A percentile compares a stretch with the other conserved stretches of the same genome.
These are phyloP conservation scores for Dromius quadrimaculatus DNA, from an alignment of 2,888 invertebrate species.

Conservation along the genomic window DNA sequence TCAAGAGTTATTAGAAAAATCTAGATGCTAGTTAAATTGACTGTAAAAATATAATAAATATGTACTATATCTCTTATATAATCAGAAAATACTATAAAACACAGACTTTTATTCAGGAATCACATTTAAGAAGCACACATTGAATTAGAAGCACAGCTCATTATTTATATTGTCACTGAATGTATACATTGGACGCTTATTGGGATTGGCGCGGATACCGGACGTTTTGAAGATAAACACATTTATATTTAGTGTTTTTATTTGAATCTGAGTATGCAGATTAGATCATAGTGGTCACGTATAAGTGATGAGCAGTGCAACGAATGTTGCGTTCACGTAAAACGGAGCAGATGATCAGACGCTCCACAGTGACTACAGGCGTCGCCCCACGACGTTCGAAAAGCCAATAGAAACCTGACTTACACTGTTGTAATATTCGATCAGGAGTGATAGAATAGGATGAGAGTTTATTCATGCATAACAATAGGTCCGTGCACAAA, in stretches of 20 bases:
- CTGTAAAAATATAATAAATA: constrained; percentile 36
- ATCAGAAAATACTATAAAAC: constrained; percentile 33
- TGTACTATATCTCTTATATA: constrained; percentile 2
- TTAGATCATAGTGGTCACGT: constrained; percentile 18
- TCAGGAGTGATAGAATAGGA: no score
- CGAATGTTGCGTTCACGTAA: constrained; percentile 19
- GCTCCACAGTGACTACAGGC: constrained; percentile 36
- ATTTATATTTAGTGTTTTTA: constrained; percentile 17
- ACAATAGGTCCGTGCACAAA: no score
- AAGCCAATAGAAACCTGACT: constrained; percentile 64
- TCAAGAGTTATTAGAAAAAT: constrained; percentile 19
- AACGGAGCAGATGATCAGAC: constrained; percentile 36
- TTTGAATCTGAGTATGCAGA: background rate
- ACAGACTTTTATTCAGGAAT: constrained; percentile 39
- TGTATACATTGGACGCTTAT: background rate
- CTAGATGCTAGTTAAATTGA: constrained; percentile 12
- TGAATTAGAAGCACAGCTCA: constrained; percentile 7
- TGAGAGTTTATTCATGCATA: no score
- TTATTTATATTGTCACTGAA: background rate
- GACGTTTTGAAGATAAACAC: constrained; percentile 11
- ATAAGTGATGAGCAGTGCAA: constrained; percentile 11
- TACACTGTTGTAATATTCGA: no score
- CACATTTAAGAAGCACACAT: constrained; percentile 36
- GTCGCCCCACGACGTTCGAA: constrained; percentile 48
- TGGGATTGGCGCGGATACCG: background rate